These are phyloP conservation scores for Saxidomus purpurata DNA, from an alignment of 1,140 invertebrate species.

Conservation along the genomic window DNA sequence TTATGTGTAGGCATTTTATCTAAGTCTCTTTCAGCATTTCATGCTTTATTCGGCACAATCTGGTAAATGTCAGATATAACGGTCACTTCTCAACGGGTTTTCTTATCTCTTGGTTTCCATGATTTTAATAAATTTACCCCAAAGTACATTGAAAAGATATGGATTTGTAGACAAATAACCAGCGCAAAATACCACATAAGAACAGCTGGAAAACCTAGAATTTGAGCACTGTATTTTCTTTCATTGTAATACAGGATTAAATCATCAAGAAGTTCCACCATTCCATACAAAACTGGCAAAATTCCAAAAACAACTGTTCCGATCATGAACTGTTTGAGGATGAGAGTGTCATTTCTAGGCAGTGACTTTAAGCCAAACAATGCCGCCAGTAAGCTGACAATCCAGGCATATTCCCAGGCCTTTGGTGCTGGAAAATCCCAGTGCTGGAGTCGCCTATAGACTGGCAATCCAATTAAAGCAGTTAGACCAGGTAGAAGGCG, in stretches of 20 bases:
- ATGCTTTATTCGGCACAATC: slow-evolving; percentile 7
- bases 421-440: slow-evolving; percentile 79
- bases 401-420: slow-evolving; percentile 97
- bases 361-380: slow-evolving; percentile 95
- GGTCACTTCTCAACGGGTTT: slow-evolving; percentile 58
- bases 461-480: slow-evolving; percentile 73
- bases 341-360: slow-evolving; percentile 92
- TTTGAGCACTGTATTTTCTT: slow-evolving; percentile 88
- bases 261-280: slow-evolving; percentile 94
- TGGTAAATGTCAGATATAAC: slow-evolving; percentile 18
- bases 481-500: slow-evolving; percentile 76
- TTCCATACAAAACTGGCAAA: slow-evolving; percentile 93
- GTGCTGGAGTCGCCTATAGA: slow-evolving; percentile 68
- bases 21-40: not conserved
- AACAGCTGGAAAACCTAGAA: slow-evolving; percentile 93
- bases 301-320: slow-evolving; percentile 93
- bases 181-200: slow-evolving; percentile 98
- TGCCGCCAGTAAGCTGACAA: slow-evolving; percentile 93
- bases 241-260: slow-evolving; percentile 93
- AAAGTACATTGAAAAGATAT: slow-evolving; percentile 96
- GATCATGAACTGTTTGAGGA: slow-evolving; percentile 94
- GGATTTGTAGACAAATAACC: slow-evolving; percentile 95
- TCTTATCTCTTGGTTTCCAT: slow-evolving; percentile 89
- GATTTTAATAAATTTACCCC: slow-evolving; percentile 94
- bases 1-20: not conserved